Base-by-base conservation (phyloP, 1,140 invertebrate genomes). In the Drosophila mojavensis region DNA sequence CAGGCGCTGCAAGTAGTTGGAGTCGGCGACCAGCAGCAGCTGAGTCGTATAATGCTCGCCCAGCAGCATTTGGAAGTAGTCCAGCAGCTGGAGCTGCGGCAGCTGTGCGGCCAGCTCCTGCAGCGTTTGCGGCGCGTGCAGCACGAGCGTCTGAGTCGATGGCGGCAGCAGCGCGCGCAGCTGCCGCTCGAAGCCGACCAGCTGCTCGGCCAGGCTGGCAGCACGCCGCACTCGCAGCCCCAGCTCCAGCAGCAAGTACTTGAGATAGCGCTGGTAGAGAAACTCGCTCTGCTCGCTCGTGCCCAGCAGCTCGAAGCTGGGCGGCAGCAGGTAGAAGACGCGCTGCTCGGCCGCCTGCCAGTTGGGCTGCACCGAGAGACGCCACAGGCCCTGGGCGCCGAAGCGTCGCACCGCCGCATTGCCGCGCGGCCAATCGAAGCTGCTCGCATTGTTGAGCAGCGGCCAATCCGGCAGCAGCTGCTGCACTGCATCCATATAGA, bases 341-440 rank as follows among this genome's bases (percentile, higher is more conserved):
- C 41, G 59, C 43, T 91, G 86, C 5, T 91, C 90, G 0, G 75
- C 72, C 7, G 71, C 72, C 67, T 91, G 90, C 90, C 90, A 91
- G 7, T 91, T 91, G 24, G 81, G 43, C 43, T 89, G 79, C 0
- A 91, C 73, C 0, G 78, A 2, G 0, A 89, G 60, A 0, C 81
- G 71, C 79, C 88, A 91, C 0, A 91, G 10, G 1, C 83, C 68
- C 5, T 85, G 76, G 7, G 74, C 83, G 1, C 90, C 90, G 17
- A 72, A 83, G 9, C 62, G 78, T 0, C 90, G 78, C 51, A 91
- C 26, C 0, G 64, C 78, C 1, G 83, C 90, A 20, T 64, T 71
- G 43, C 73, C 75, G 15, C 61, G 17, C 2, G 66, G 6, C 86
- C 86, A 90, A 15, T 82, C 72, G 9, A 90, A 91, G 5, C 17